Conservation (phyloP, 2,888 invertebrate species). For the Entomobrya multifasciata region DNA sequence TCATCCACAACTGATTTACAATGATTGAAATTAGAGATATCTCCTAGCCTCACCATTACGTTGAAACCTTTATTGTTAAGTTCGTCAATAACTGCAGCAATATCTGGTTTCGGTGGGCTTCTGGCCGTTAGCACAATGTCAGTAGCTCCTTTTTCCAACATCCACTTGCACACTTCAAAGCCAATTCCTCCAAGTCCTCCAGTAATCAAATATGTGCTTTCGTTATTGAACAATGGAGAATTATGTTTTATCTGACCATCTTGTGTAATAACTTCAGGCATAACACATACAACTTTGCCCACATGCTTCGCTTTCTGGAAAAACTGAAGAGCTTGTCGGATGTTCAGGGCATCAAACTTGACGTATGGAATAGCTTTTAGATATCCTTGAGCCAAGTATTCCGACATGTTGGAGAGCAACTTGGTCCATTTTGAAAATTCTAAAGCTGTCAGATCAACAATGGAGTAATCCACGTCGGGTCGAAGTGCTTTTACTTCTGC, state of each 20-base stretch:
- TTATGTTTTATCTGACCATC: background rate
- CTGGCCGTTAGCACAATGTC: conserved; percentile 22
- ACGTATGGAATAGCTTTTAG: conserved; percentile 8
- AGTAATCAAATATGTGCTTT: conserved; percentile 35
- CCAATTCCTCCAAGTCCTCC: conserved; percentile 52
- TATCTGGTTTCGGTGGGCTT: background rate
- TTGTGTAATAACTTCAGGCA: conserved; percentile 8
- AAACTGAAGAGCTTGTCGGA: conserved; percentile 32
- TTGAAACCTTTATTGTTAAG: background rate
- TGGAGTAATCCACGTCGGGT: conserved; percentile 56
- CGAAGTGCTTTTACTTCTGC: conserved; percentile 38
- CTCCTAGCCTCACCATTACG: background rate
- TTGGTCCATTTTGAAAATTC: background rate
- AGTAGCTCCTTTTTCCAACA: background rate
- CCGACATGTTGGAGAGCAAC: background rate
- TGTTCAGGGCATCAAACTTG: conserved; percentile 34
- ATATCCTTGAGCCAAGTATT: background rate
- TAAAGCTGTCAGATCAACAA: conserved; percentile 41
- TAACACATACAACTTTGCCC: conserved; percentile 43
- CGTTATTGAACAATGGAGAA: background rate
- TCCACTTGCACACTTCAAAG: conserved; percentile 45
- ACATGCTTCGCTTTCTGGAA: conserved; percentile 59
- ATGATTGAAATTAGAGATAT: background rate
- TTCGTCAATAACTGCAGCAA: conserved; percentile 9
- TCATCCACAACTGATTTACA: background rate